Evolutionary conservation across 2,797 vertebrate genomes (phyloP).

Genomic region (Anguilla pacifica): DNA sequence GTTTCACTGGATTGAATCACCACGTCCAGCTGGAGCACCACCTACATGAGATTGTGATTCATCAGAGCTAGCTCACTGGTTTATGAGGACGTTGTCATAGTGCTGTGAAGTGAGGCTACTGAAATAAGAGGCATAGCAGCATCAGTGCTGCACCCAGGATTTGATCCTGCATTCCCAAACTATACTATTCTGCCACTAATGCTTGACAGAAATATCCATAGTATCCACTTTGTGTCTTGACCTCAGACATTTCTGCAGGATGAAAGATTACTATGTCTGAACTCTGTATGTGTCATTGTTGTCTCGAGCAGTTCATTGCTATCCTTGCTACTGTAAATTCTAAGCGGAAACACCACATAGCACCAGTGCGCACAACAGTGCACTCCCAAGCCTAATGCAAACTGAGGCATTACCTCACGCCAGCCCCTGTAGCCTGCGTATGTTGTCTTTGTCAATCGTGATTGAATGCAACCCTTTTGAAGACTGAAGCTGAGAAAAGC

Average conservation of each 20-base stretch:
- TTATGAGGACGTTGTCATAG: too few relatives aligned
- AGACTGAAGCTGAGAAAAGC: neutral
- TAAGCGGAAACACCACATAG: neutral
- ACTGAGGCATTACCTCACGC: neutral
- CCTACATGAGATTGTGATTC: too few relatives aligned
- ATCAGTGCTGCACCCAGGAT: neutral
- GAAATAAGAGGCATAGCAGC: too few relatives aligned
- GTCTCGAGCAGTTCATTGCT: neutral
- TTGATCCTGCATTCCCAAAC: neutral
- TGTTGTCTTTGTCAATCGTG: neutral
- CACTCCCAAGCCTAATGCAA: neutral
- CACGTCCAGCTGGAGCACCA: too few relatives aligned
- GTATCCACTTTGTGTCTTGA: neutral
- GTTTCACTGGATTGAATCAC: too few relatives aligned
- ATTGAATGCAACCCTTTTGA: neutral
- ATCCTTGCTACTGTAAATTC: neutral
- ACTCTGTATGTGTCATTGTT: neutral
- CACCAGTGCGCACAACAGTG: neutral
- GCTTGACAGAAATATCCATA: neutral
- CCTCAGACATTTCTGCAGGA: neutral
- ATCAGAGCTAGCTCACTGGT: too few relatives aligned
- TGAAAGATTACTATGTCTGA: neutral
- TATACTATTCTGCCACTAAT: neutral
- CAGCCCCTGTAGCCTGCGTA: neutral
- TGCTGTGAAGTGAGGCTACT: too few relatives aligned